Evolutionary conservation across 2,888 invertebrate species (phyloP).

Genomic region (Diabrotica balteata): DNA sequence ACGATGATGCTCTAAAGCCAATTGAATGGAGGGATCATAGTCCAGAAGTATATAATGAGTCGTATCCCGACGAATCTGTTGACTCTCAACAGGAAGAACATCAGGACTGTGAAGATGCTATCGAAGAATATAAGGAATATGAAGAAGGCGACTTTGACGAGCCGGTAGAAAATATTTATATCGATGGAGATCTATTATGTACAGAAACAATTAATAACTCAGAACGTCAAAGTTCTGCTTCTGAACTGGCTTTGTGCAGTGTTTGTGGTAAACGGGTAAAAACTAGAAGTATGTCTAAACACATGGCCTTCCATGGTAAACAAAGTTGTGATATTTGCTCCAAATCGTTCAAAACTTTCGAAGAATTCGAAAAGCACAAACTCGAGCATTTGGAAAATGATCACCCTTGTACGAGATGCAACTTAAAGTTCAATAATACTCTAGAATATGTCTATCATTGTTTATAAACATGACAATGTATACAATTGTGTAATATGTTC

Average conservation of each 20-base stretch:
- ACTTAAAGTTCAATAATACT: conserved; percentile 42
- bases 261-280: conserved; percentile 37
- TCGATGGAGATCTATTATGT: conserved; percentile 11
- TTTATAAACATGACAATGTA: conserved; percentile 37
- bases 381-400: conserved; percentile 47
- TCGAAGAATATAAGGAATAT: background rate
- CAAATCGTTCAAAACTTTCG: conserved; percentile 29
- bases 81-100: no score
- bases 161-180: conserved; percentile 6
- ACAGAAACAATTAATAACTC: background rate
- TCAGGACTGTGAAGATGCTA: no score
- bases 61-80: no score
- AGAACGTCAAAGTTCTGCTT: background rate
- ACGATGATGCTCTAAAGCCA: no score
- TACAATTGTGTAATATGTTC: conserved; percentile 45
- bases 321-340: conserved; percentile 39
- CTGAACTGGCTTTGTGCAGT: conserved; percentile 27
- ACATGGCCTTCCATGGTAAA: conserved; percentile 18
- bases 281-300: conserved; percentile 21
- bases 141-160: conserved; percentile 3
- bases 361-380: conserved; percentile 38
- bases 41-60: no score
- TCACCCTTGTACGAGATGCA: conserved; percentile 46
- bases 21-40: no score
- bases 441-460: conserved; percentile 43